A percentile compares a stretch with the other conserved stretches of the same genome.
These are phyloP conservation scores for Marasmarcha lunaedactyla DNA, from an alignment of 2,888 invertebrate species.

Conservation along the genomic window DNA sequence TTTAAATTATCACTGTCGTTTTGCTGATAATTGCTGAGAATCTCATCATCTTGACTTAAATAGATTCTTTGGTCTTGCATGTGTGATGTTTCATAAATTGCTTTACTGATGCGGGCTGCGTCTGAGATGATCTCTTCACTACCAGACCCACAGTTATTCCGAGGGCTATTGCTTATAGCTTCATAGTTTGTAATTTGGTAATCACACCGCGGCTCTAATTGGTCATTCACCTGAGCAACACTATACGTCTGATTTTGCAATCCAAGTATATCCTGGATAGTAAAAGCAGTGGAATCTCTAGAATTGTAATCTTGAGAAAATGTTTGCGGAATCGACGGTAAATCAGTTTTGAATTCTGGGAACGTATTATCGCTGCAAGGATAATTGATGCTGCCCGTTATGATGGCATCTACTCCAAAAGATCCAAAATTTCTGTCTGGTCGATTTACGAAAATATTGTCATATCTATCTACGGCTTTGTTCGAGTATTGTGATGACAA, in stretches of 20 bases:
- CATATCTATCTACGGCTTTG: slow-evolving; percentile 23
- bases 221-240: slow-evolving; percentile 27
- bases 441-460: slow-evolving; percentile 21
- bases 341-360: slow-evolving; percentile 38
- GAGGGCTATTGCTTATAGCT: slow-evolving; percentile 48
- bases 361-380: slow-evolving; percentile 30
- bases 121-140: slow-evolving; percentile 28
- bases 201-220: slow-evolving; percentile 40
- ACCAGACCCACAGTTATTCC: slow-evolving; percentile 40
- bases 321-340: slow-evolving; percentile 36
- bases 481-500: slow-evolving; percentile 35
- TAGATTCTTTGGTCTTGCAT: slow-evolving; percentile 25
- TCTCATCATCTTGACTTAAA: slow-evolving; percentile 16
- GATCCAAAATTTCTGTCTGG: not conserved
- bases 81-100: too few relatives aligned
- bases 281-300: slow-evolving; percentile 59
- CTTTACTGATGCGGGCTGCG: too few relatives aligned
- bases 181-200: slow-evolving; percentile 51
- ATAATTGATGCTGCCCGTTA: slow-evolving; percentile 41
- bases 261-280: slow-evolving; percentile 62
- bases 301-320: slow-evolving; percentile 60
- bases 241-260: slow-evolving; percentile 43
- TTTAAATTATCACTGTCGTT: slow-evolving; percentile 27
- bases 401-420: slow-evolving; percentile 48
- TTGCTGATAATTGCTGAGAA: too few relatives aligned